phyloP scores from a whole-genome alignment of 2,797 vertebrate genomes.

The Schizothorax lantsangensis region DNA sequence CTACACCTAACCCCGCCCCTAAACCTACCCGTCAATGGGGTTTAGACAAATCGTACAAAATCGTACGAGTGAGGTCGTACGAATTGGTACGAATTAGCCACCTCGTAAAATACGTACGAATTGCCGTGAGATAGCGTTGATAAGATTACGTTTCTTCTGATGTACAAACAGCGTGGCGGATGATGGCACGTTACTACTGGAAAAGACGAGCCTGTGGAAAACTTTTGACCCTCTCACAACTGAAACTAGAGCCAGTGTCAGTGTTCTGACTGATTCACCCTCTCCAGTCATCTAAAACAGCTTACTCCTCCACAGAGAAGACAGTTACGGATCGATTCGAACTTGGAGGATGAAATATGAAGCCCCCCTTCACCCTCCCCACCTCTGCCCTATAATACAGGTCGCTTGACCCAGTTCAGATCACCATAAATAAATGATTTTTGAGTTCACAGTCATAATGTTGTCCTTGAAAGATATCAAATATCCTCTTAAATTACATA shows the following conservation, averaged over 20 bases:
- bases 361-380: constrained; percentile 49
- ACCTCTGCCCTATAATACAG: constrained; percentile 48
- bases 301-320: constrained; percentile 55
- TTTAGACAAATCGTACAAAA: no score
- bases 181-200: background rate
- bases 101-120: no score
- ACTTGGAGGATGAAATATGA: constrained; percentile 72
- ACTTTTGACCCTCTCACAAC: constrained; percentile 31
- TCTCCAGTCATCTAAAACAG: constrained; percentile 58
- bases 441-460: background rate
- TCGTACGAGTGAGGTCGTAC: no score
- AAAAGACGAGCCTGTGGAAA: constrained; percentile 4
- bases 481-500: background rate
- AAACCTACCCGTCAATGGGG: no score
- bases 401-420: constrained; percentile 39
- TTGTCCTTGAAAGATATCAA: background rate
- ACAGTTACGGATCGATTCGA: constrained; percentile 69
- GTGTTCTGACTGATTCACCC: constrained; percentile 67
- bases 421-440: background rate
- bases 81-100: no score
- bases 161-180: no score
- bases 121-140: no score
- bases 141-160: background rate
- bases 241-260: constrained; percentile 71
- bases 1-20: no score